Base-by-base conservation (phyloP, 2,888 invertebrate species). In the Drosophila cognata region DNA sequence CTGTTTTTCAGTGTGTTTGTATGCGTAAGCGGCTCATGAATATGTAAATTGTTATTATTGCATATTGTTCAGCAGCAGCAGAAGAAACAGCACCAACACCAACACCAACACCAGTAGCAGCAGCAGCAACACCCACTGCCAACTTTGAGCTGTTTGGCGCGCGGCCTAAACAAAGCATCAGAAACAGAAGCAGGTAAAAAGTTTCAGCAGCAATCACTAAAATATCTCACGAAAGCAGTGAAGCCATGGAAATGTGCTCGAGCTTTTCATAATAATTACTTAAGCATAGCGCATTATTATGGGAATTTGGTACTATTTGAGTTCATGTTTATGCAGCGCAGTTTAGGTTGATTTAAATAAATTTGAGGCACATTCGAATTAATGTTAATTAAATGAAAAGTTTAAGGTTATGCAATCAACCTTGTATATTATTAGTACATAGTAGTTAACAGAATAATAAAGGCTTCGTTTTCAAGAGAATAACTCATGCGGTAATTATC, bases 31-130 rank as follows among this genome's bases (percentile, higher is more conserved):
- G 83, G 64, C 85, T 89, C 88, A 87, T 87, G 88, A 87, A 87
- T 89, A 87, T 87, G 87, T 89, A 87, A 87, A 87, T 87, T 85
- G 85, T 85, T 87, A 89, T 87, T 87, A 87, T 87, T 87, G 87
- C 89, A 87, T 89, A 89, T 89, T 89, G 87, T 88, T 82, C 79
- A 82, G 82, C 73, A 75, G 71, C 82, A 80, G 69, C 46, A 61
- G 48, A 58, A 65, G 48, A 65, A 52, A 25, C 70, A 28, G 29
- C 60, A 66, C 16, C 60, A 61, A 25, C 66, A 28, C 3, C 50
- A 51, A 6, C 51, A 46, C 6, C 31, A 46, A 10, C 50, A 62
- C n/a, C 48, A 63, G 57, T 57, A 63, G 31, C 63, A 52, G 43
- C 71, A 29, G 4, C 36, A 28, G 60, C 59, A 21, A 11, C 41